Evolutionary conservation across 2,113 vertebrate species (phyloP).

Genomic region (Benitochromis conjunctus): DNA sequence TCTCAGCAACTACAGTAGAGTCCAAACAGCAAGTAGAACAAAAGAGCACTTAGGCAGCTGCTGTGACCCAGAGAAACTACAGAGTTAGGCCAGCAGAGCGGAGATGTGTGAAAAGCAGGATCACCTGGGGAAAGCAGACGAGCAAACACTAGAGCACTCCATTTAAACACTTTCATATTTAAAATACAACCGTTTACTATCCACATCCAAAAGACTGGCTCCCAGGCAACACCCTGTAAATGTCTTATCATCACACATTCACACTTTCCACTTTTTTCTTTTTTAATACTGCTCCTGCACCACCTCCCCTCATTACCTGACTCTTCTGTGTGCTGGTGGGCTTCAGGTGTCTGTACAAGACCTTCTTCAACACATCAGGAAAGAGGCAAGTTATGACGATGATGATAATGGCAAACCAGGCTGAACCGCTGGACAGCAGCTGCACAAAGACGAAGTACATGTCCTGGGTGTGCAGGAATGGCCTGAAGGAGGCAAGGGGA

Average conservation of each 20-base stretch:
- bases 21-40: background rate
- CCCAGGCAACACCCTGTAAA: background rate
- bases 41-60: background rate
- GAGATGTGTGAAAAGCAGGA: no score
- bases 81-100: background rate
- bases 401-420: constrained; percentile 96
- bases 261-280: background rate
- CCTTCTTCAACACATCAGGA: constrained; percentile 93
- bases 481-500: constrained; percentile 71
- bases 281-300: background rate
- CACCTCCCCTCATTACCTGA: constrained; percentile 78
- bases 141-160: background rate
- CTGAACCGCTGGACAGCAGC: constrained; percentile 92
- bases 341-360: constrained; percentile 86
- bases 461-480: constrained; percentile 94
- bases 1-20: background rate
- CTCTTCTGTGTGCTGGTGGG: constrained; percentile 94
- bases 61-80: background rate
- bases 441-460: constrained; percentile 98
- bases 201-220: background rate
- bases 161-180: background rate
- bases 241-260: background rate
- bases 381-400: constrained; percentile 89
- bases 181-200: background rate
- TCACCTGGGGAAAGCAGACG: no score